Conservation (phyloP, 2,797 vertebrate species). For the Diplodus puntazzo region DNA sequence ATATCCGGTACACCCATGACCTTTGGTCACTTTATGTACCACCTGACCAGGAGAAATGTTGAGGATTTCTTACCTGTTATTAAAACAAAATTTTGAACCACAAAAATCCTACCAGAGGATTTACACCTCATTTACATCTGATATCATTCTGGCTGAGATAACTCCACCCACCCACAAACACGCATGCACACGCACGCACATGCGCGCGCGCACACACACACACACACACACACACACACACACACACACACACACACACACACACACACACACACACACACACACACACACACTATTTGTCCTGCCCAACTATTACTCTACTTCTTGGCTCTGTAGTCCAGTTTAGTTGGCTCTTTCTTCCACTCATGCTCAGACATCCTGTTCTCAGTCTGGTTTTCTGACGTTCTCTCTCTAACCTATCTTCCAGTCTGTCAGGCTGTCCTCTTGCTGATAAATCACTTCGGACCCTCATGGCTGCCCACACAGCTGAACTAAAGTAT, state of each 20-base stretch:
- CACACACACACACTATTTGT: conserved; percentile 3
- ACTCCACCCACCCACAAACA: background rate
- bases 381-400: conserved; percentile 69
- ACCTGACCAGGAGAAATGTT: background rate
- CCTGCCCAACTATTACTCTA: conserved; percentile 7
- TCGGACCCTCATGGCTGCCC: conserved; percentile 99
- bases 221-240: background rate
- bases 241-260: background rate
- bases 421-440: conserved; percentile 99
- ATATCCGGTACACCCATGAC: too few relatives aligned
- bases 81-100: background rate
- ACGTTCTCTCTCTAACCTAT: conserved; percentile 73
- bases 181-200: too few relatives aligned
- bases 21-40: background rate
- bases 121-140: conserved; percentile 11
- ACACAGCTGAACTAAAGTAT: conserved; percentile 99
- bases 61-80: background rate
- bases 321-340: conserved; percentile 47
- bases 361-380: conserved; percentile 58
- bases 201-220: background rate
- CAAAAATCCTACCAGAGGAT: background rate
- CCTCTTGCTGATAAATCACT: conserved; percentile 99
- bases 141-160: background rate
- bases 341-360: conserved; percentile 59
- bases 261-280: background rate